Base-by-base conservation (phyloP, 2,113 vertebrate species). In the Cebidichthys violaceus region DNA sequence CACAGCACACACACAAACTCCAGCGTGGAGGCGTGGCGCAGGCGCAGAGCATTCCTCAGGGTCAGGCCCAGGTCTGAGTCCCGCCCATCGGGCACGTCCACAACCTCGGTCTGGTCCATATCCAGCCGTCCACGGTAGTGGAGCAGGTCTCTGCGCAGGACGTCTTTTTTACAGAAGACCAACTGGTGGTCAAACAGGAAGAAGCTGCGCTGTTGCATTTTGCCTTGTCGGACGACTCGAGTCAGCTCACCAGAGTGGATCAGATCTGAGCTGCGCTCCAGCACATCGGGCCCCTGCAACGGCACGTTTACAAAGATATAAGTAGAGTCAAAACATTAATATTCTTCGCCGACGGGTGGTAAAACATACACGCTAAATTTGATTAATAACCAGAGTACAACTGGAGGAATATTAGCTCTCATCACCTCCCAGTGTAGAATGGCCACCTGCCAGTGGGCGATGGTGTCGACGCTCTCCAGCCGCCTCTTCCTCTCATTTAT, bases 171-270 rank as follows among this genome's bases (percentile, higher is more conserved):
- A 88, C 98, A 99, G 91, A 96, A 97, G 57, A 99, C 96, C 76
- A 99, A 91, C 90, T 99, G 98, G 92, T 99, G 98, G 94, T 99
- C 98, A 39, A 99, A 99, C 59, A 99, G 95, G 93, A 99, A 99
- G 94, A 97, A 98, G 67, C 94, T 97, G 86, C 98, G 97, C 88
- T 99, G 98, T 89, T 99, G 98, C 88, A 95, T 97, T 93, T 96
- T 98, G 79, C 98, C 97, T 47, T 98, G 97, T 74, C 95, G 96
- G 17, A 96, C 93, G 75, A 97, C 79, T 77, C 94, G 96, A 50
- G 95, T 97, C 90, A 99, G 91, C 77, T 99, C 98, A 4, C 98
- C 98, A 0, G 97, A 98, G 84, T 99, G 97, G 92, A 99, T 98
- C 74, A 99, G 91, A 85, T 99, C 97, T 0, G 98, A 99, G 90